Conservation (phyloP, 1,140 invertebrate genomes). For the Gonioctena quinquepunctata region DNA sequence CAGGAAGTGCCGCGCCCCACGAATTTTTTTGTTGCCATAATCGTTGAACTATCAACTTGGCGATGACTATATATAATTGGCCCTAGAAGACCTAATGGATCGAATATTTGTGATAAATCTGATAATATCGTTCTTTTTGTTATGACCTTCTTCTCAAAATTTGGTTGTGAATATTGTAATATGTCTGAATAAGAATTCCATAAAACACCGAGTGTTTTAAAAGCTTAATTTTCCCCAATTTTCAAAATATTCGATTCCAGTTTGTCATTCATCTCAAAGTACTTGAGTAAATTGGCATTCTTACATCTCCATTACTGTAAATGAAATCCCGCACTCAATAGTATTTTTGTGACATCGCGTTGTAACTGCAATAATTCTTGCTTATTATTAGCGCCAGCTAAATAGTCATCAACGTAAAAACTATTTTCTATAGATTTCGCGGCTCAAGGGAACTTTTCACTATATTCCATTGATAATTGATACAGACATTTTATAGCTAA, state of each 20-base stretch:
- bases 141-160: neutral
- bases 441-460: slow-evolving; percentile 25
- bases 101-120: slow-evolving; percentile 20
- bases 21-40: slow-evolving; percentile 8
- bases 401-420: slow-evolving; percentile 57
- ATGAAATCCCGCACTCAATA: neutral
- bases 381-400: slow-evolving; percentile 47
- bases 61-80: slow-evolving; percentile 5
- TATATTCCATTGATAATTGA: slow-evolving; percentile 34
- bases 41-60: slow-evolving; percentile 16
- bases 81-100: slow-evolving; percentile 4
- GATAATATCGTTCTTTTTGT: too few species aligned
- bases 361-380: slow-evolving; percentile 15
- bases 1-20: slow-evolving; percentile 30
- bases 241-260: neutral
- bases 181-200: slow-evolving; percentile 25
- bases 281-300: neutral
- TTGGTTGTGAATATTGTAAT: slow-evolving; percentile 24
- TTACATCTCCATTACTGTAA: slow-evolving; percentile 6
- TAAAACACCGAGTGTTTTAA: slow-evolving; percentile 25
- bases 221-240: slow-evolving; percentile 2
- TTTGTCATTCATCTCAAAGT: neutral
- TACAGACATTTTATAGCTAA: slow-evolving; percentile 39
- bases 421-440: slow-evolving; percentile 43
- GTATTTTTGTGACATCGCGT: neutral